Percentiles rank a stretch among this genome's conserved stretches.
phyloP scores from a whole-genome alignment of 1,140 invertebrate genomes.

The Hesperophylax magnus region DNA sequence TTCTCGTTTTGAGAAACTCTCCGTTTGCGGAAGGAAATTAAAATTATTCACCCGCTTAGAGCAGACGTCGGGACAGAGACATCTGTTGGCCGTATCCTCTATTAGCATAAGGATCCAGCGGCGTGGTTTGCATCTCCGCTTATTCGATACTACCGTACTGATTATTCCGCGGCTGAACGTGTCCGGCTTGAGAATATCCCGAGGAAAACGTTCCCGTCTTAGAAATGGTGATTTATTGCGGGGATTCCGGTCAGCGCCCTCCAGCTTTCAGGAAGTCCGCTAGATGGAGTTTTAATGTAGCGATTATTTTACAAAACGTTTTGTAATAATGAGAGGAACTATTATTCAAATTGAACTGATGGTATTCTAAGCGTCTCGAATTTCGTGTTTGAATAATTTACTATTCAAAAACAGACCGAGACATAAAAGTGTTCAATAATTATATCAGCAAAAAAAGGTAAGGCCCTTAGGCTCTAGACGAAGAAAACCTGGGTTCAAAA shows the following conservation, averaged over 20 bases:
- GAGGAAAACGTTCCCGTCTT: conserved; percentile 1
- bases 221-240: conserved; percentile 18
- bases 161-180: conserved; percentile 36
- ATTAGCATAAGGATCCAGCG: conserved; percentile 35
- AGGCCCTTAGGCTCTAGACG: no score
- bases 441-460: no score
- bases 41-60: conserved; percentile 20
- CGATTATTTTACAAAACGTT: neutral
- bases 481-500: no score
- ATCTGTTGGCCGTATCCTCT: conserved; percentile 39
- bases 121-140: conserved; percentile 36
- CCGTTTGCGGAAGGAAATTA: conserved; percentile 8
- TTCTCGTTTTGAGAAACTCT: no score
- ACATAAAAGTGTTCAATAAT: no score
- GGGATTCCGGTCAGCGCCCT: neutral
- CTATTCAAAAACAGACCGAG: no score
- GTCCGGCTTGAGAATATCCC: neutral
- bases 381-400: no score
- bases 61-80: neutral
- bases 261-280: neutral
- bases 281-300: conserved; percentile 22
- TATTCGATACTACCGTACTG: conserved; percentile 45
- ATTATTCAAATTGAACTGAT: no score
- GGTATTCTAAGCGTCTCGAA: no score
- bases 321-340: no score